Percentiles rank a stretch among this genome's conserved stretches.
phyloP scores from a whole-genome alignment of 1,140 invertebrate species.

The Heliconius eleuchia region DNA sequence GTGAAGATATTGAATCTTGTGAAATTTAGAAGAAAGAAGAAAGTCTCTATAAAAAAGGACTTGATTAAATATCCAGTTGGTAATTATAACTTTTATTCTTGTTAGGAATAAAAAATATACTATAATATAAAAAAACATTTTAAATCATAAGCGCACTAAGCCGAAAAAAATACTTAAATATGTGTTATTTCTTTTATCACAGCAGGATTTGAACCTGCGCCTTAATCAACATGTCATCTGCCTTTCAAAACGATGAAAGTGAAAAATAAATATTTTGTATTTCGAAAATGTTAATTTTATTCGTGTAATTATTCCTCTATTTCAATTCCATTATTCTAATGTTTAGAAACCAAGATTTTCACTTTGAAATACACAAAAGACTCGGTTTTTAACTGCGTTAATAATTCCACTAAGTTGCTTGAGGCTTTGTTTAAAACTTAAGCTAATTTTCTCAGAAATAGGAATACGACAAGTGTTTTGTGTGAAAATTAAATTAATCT shows the following conservation, averaged over 20 bases:
- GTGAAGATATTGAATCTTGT: neutral
- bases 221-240: too few species aligned
- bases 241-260: too few species aligned
- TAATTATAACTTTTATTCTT: too few species aligned
- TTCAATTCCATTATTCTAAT: neutral
- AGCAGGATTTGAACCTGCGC: too few species aligned
- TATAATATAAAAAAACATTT: too few species aligned
- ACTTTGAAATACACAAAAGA: neutral
- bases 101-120: too few species aligned
- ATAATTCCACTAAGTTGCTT: neutral
- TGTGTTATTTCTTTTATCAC: too few species aligned
- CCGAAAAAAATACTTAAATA: too few species aligned
- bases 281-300: neutral
- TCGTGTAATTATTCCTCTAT: neutral
- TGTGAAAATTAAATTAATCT: neutral
- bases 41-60: neutral
- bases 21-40: neutral
- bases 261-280: too few species aligned
- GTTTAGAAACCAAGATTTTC: neutral
- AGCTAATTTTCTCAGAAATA: constrained; percentile 8
- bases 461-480: constrained; percentile 12
- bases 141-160: too few species aligned
- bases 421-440: constrained; percentile 7
- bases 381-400: neutral
- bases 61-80: neutral